A percentile compares a stretch with the other conserved stretches of the same genome.
phyloP scores from a whole-genome alignment of 2,113 vertebrate species.

The Pomatorhinus ruficollis region DNA sequence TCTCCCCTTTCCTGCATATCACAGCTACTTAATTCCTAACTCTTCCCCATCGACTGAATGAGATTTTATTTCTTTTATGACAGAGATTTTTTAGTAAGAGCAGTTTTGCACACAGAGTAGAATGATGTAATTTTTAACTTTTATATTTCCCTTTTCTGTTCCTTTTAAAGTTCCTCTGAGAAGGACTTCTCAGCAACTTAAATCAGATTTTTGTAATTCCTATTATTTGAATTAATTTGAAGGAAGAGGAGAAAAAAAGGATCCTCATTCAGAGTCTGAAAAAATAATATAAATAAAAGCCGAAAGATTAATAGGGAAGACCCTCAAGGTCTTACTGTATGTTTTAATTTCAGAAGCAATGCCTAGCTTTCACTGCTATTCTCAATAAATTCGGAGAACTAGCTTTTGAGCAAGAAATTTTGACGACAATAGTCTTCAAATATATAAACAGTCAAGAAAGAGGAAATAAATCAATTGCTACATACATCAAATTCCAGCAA shows the following conservation, averaged over 20 bases:
- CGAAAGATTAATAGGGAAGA: neutral
- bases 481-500: neutral
- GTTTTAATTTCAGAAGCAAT: neutral
- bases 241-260: neutral
- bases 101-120: neutral
- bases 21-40: neutral
- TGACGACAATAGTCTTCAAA: neutral
- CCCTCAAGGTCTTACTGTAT: neutral
- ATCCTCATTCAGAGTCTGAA: neutral
- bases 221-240: neutral
- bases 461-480: neutral
- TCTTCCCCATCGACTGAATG: neutral
- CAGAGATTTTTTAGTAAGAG: neutral
- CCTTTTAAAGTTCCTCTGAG: neutral
- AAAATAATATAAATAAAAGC: neutral
- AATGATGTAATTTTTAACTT: neutral
- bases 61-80: neutral
- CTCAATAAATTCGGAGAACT: neutral
- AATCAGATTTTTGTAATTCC: neutral
- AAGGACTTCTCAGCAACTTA: neutral
- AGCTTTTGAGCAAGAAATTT: neutral
- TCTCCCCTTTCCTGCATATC: neutral
- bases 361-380: neutral
- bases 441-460: neutral
- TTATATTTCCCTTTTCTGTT: neutral